These are phyloP conservation scores for Puntigrus tetrazona DNA, from an alignment of 2,113 vertebrate genomes.

Conservation along the genomic window DNA sequence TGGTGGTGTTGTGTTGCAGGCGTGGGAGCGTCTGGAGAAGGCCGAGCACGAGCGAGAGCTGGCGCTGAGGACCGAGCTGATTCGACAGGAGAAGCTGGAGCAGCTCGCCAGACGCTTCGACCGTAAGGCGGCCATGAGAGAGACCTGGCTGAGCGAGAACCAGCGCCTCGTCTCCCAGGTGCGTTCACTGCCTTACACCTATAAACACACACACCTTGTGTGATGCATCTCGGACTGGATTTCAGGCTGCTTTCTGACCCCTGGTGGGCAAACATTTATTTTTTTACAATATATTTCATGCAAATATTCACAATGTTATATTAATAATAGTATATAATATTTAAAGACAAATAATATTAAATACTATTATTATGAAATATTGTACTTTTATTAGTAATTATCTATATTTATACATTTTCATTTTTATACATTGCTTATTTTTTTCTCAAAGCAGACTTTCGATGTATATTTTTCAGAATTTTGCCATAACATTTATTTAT, in stretches of 20 bases:
- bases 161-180: slow-evolving; percentile 97
- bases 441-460: too few species aligned
- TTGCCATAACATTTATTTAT: too few species aligned
- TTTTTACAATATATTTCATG: too few species aligned
- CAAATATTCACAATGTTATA: too few species aligned
- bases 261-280: slow-evolving; percentile 18
- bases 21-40: slow-evolving; percentile 98
- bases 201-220: neutral
- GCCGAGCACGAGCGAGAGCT: slow-evolving; percentile 96
- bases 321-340: too few species aligned
- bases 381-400: neutral
- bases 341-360: too few species aligned
- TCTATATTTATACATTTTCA: neutral
- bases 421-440: too few species aligned
- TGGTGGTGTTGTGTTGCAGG: slow-evolving; percentile 66
- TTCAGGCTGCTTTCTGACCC: neutral
- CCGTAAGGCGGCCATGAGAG: slow-evolving; percentile 97
- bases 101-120: slow-evolving; percentile 94
- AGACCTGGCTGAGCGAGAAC: slow-evolving; percentile 98
- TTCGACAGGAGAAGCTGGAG: slow-evolving; percentile 98
- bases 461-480: too few species aligned
- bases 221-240: too few species aligned
- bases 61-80: slow-evolving; percentile 93
- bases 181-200: neutral
- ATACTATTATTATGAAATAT: neutral